These are phyloP conservation scores for Crossocerus cetratus DNA, from an alignment of 2,888 invertebrate genomes.

Conservation along the genomic window DNA sequence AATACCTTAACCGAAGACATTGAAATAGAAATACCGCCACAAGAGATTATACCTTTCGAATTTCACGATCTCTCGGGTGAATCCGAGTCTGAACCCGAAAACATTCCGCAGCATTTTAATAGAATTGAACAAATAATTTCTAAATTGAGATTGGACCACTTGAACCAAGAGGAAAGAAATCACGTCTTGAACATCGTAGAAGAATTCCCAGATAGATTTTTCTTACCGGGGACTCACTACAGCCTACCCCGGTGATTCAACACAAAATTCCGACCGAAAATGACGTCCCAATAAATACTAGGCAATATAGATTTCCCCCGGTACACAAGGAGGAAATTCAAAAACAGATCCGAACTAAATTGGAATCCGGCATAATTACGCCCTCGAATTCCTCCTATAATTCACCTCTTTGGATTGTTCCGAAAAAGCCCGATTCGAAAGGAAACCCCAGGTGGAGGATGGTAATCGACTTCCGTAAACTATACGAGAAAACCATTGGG, in stretches of 20 bases:
- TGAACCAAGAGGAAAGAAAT: constrained; percentile 1
- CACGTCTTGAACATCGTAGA: not conserved
- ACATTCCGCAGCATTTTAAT: not conserved
- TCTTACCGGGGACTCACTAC: not conserved
- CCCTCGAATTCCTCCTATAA: not conserved
- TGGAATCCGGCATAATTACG: not conserved
- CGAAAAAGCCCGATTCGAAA: too few relatives aligned
- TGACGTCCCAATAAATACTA: not conserved
- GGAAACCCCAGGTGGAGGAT: too few relatives aligned
- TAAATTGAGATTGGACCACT: not conserved
- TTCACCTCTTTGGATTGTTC: constrained; percentile 1
- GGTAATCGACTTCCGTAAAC: too few relatives aligned
- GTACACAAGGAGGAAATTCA: too few relatives aligned
- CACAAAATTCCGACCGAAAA: not conserved
- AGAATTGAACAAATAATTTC: not conserved
- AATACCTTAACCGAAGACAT: too few relatives aligned
- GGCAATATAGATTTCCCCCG: not conserved
- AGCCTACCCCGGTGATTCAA: not conserved
- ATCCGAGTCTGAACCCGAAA: not conserved
- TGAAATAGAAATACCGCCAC: constrained; percentile 3
- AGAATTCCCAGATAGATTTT: constrained; percentile 1
- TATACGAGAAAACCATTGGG: too few relatives aligned
- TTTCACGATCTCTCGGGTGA: not conserved
- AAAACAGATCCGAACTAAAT: not conserved
- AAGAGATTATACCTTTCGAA: constrained; percentile 1